Evolutionary conservation across 2,888 invertebrate species (phyloP), one percentile per base, ranked within the genome.

Genomic region (Hyalella azteca): DNA sequence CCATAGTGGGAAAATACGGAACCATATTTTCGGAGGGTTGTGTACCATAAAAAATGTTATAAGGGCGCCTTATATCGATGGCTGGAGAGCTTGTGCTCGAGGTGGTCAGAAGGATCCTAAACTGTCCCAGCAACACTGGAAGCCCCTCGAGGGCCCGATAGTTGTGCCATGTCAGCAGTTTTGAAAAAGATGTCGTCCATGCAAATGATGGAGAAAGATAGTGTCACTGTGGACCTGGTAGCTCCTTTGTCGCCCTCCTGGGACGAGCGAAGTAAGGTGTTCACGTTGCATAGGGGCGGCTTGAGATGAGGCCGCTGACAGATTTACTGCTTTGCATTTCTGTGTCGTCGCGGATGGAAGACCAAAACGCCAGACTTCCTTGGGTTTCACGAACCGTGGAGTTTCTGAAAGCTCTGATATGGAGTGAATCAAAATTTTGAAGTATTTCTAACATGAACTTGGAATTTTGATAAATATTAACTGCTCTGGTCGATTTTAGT

Each of bases 301-400:
- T 13, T 54, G 54, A n/a, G n/a, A 54, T 54, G 54, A 22, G 22
- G 9, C 29, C 26, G 11, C 1, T 29, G 54, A 29, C 54, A 54
- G 54, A 54, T 54, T 54, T 54, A 54, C 54, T 54, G 54, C 54
- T 54, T 54, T 54, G 54, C 54, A 54, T 54, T 54, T 54, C 54
- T 29, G 54, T 29, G 54, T 29, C 26, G n/a, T n/a, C n/a, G n/a
- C n/a, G n/a, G n/a, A n/a, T n/a, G n/a, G n/a, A n/a, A n/a, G n/a
- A n/a, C n/a, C n/a, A n/a, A n/a, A n/a, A n/a, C n/a, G n/a, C n/a
- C n/a, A n/a, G n/a, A n/a, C n/a, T n/a, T n/a, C n/a, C n/a, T n/a
- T n/a, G n/a, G n/a, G n/a, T n/a, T n/a, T n/a, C n/a, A n/a, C n/a
- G n/a, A n/a, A n/a, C n/a, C n/a, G n/a, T n/a, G n/a, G n/a, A n/a